Conservation (phyloP, 2,113 vertebrate genomes). For the Propithecus coquereli region DNA sequence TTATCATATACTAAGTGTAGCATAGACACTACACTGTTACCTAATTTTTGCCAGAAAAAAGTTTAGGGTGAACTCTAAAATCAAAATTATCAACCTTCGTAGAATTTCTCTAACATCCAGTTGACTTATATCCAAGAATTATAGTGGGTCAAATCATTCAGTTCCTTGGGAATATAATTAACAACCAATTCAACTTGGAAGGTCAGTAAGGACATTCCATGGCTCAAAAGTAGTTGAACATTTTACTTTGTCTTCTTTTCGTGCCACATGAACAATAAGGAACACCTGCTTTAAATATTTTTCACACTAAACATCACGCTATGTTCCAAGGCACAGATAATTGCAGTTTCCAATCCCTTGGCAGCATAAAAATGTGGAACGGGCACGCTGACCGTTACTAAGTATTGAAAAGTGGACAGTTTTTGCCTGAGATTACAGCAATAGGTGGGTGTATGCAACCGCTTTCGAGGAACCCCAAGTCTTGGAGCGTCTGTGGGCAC, state of each 20-base stretch:
- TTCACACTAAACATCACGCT: neutral
- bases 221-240: neutral
- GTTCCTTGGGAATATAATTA: neutral
- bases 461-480: neutral
- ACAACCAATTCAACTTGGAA: neutral
- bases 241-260: neutral
- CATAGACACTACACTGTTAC: neutral
- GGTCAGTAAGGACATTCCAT: neutral
- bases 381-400: neutral
- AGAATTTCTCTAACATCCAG: neutral
- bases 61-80: neutral
- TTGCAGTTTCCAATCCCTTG: too few relatives aligned
- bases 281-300: neutral
- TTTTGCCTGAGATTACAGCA: neutral
- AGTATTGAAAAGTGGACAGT: neutral
- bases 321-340: neutral
- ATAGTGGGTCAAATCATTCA: neutral
- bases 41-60: neutral
- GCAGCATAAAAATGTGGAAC: neutral
- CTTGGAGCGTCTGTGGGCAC: neutral
- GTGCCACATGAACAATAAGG: neutral
- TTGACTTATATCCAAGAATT: neutral
- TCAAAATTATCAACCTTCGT: neutral
- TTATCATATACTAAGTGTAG: neutral
- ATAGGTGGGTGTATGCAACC: accelerated